Evolutionary conservation across 1,140 invertebrate genomes (phyloP), one percentile per base, ranked within the genome.

Genomic region (Nylanderia fulva): DNA sequence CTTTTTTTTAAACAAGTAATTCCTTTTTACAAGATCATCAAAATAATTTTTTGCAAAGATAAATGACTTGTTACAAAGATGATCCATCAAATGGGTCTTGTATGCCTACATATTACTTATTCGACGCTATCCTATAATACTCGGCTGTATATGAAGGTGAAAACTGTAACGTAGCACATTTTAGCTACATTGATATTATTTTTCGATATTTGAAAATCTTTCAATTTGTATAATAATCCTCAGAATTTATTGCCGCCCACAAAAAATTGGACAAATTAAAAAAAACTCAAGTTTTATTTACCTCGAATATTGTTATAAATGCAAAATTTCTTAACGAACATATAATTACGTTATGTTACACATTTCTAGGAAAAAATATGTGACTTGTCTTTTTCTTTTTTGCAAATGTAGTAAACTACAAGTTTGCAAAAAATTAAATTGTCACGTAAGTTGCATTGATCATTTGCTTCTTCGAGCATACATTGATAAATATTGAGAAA

Each of bases 401-500:
- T n/a, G 24, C n/a, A 13, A 42, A 72, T 72, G 13, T 60, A 45
- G 13, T 82, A 33, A 39, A 58, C 24, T 42, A 13, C 27, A 54
- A 80, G 21, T 15, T 80, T 56, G 33, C n/a, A 27, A 76, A 48
- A 39, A 68, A 29, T 80, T 18, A 56, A 72, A n/a, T 29, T 36
- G 21, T 71, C 45, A 7, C 24, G 29, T n/a, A 68, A 39, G 15
- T 72, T 45, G 42, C 66, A 58, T 82, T 42, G 36, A 27, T 79
- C 61, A 39, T 58, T 80, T n/a, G 52, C 39, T 82, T 82, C 11
- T 58, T 33, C 36, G 63, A 39, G 29, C 52, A 82, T 27, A 21
- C 13, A 1, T 82, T 82, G 45, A 58, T 79, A 68, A 82, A 82
- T 82, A 54, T 80, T 60, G 66, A 82, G 66, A 82, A 82, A 72